These are phyloP conservation scores for Pteropus rufus DNA, from an alignment of 2,797 vertebrate species.

Conservation along the genomic window DNA sequence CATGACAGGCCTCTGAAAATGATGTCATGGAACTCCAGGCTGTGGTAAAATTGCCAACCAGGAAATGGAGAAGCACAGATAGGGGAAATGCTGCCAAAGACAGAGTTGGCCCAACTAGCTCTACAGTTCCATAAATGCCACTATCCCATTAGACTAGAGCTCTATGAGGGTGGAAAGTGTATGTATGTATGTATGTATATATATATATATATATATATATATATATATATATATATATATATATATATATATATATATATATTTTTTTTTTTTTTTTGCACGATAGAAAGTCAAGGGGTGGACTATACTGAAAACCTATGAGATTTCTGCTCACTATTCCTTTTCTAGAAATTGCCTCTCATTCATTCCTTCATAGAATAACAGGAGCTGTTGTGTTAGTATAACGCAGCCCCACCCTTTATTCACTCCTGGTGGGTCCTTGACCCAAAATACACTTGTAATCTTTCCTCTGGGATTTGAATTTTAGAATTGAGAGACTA, in stretches of 20 bases:
- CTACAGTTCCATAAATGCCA: too few relatives aligned
- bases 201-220: too few relatives aligned
- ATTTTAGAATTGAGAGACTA: background rate
- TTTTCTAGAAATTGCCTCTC: background rate
- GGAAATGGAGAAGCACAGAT: background rate
- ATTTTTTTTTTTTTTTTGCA: background rate
- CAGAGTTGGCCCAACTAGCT: background rate
- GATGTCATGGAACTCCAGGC: background rate
- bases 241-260: too few relatives aligned
- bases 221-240: too few relatives aligned
- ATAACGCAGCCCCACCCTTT: accelerated
- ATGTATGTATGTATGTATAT: too few relatives aligned
- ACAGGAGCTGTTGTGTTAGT: background rate
- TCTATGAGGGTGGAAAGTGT: background rate
- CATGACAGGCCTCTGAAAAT: background rate
- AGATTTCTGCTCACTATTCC: background rate
- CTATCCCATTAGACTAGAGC: background rate
- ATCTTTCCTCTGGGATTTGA: background rate
- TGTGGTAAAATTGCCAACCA: background rate
- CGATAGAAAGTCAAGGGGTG: background rate
- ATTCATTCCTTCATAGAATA: background rate
- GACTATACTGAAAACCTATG: background rate
- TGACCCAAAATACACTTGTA: background rate
- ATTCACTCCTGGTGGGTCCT: background rate
- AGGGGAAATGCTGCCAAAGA: background rate